Percentiles rank a stretch among this genome's conserved stretches.
phyloP scores from a whole-genome alignment of 2,797 vertebrate genomes.

The Cryptoprocta ferox region DNA sequence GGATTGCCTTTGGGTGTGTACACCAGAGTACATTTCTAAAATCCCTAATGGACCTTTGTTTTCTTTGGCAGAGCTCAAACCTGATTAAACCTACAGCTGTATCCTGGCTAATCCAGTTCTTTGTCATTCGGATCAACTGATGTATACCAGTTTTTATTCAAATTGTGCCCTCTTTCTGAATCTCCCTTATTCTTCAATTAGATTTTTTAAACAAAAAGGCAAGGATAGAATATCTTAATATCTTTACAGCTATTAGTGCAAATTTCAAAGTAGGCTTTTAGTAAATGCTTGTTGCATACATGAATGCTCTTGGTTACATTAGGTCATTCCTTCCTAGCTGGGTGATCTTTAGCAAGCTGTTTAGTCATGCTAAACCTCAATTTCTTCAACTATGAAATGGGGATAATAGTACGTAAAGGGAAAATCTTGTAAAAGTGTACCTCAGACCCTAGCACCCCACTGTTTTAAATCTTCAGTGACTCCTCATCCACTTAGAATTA shows the following conservation, averaged over 20 bases:
- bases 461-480: not conserved
- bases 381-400: not conserved
- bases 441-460: not conserved
- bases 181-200: not conserved
- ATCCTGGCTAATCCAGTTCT: not conserved
- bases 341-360: not conserved
- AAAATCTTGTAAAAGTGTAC: not conserved
- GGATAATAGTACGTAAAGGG: not conserved
- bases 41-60: not conserved
- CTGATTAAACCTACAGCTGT: not conserved
- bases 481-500: not conserved
- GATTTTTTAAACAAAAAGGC: not conserved
- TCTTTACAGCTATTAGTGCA: not conserved
- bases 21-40: not conserved
- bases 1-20: not conserved
- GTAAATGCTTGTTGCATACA: accelerated
- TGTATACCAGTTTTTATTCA: not conserved
- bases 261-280: not conserved
- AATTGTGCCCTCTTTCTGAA: not conserved
- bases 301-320: not conserved
- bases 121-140: not conserved
- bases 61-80: not conserved
- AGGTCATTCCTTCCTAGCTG: not conserved
- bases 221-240: not conserved
- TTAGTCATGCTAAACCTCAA: not conserved